Evolutionary conservation across 2,113 vertebrate species (phyloP), one percentile per base, ranked within the genome.

Genomic region (Pelmatolapia mariae): DNA sequence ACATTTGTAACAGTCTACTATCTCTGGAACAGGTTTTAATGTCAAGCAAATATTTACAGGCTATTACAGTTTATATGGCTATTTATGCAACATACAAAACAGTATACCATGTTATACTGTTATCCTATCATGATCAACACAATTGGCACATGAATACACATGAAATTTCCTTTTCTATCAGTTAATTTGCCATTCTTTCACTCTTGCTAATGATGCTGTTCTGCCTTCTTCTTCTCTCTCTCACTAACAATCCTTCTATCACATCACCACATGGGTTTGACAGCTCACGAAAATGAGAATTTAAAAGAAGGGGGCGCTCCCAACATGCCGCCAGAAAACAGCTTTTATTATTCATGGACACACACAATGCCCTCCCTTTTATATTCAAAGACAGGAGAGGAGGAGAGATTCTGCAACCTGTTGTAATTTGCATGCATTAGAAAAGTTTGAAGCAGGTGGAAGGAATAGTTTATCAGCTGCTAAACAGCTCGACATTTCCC

Each of bases 321-420:
- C 84, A 50, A 90, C 93, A 89, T 89, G 83, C 84, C 61, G 53
- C 79, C 47, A n/a, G 86, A 91, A 94, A 94, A 93, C 89, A 81
- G 61, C 78, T 87, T 93, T 91, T 86, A 94, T 93, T 93, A 95
- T 95, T 94, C 92, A 94, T 92, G 86, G 88, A 22, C 52, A 90
- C 86, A 93, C 80, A 83, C 87, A 11, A 29, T 36, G 76, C 61
- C 79, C 80, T 50, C 68, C 63, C 68, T 87, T 90, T 91, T 78
- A 78, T 52, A 78, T 78, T 78, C 81, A 91, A 89, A 91, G 88
- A 57, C 53, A 84, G 36, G 33, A 82, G 86, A 68, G 85, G 80
- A 52, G 80, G 52, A 78, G 83, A 80, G 86, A 76, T 57, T 86
- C 80, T 18, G 81, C 87, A 87, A 87, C 89, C 89, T 86, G 86